Percentiles rank a stretch among this genome's conserved stretches.
Conservation (phyloP, 2,888 invertebrate genomes). For the Nemotelus nigrinus region DNA sequence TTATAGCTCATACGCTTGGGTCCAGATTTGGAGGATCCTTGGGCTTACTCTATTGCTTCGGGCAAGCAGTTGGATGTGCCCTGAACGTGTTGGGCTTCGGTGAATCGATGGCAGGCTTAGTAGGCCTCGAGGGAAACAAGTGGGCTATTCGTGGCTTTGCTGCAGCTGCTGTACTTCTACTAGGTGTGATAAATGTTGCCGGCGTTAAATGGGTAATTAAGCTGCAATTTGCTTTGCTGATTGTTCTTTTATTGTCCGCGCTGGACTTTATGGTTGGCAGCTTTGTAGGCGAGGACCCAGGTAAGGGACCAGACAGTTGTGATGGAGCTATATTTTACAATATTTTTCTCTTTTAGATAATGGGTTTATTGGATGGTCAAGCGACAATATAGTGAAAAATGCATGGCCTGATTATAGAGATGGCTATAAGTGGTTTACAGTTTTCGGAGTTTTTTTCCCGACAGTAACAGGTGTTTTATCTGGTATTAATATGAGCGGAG, state of each 20-base stretch:
- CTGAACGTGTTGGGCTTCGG: conserved; percentile 95
- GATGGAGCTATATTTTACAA: neutral
- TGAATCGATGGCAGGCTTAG: conserved; percentile 90
- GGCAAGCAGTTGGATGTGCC: conserved; percentile 96
- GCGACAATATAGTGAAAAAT: conserved; percentile 81
- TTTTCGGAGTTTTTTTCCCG: conserved; percentile 97
- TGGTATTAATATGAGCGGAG: conserved; percentile 99
- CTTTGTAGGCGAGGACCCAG: conserved; percentile 78
- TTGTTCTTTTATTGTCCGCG: conserved; percentile 87
- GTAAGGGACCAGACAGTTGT: conserved; percentile 63
- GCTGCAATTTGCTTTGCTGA: conserved; percentile 87
- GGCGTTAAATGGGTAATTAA: conserved; percentile 99
- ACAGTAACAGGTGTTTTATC: conserved; percentile 96
- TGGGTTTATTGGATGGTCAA: conserved; percentile 89
- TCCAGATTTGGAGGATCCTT: conserved; percentile 92
- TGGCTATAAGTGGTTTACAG: conserved; percentile 91
- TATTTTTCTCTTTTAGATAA: conserved; percentile 67
- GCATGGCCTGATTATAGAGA: conserved; percentile 81
- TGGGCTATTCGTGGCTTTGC: conserved; percentile 91
- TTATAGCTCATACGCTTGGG: conserved; percentile 92
- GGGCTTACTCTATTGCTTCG: conserved; percentile 94
- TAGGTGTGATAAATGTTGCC: conserved; percentile 92
- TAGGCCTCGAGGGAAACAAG: conserved; percentile 74
- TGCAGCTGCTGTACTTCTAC: conserved; percentile 82
- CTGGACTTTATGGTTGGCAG: conserved; percentile 95